phyloP scores from a whole-genome alignment of 2,113 vertebrate species.

The Nesogale talazaci region DNA sequence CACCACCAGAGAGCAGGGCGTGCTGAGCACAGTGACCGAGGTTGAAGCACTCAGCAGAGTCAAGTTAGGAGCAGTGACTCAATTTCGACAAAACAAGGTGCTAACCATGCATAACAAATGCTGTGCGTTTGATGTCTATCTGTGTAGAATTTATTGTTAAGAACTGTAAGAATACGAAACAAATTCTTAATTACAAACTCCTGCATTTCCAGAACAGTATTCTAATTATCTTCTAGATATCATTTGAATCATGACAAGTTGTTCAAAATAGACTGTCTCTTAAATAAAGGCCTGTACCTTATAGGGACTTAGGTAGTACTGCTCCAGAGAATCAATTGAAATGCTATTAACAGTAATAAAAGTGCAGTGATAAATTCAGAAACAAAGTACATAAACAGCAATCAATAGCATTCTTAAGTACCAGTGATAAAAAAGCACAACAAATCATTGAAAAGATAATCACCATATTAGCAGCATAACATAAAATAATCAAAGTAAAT shows the following conservation, averaged over 20 bases:
- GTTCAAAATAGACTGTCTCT: not conserved
- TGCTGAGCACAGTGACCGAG: not conserved
- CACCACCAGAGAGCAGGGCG: not conserved
- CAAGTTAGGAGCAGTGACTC: not conserved
- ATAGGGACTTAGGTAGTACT: constrained; percentile 4
- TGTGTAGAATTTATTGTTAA: not conserved
- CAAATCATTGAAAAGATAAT: constrained; percentile 62
- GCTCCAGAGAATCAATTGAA: constrained; percentile 66
- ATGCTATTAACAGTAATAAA: constrained; percentile 56
- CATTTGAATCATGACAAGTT: not conserved
- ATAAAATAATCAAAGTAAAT: constrained; percentile 62
- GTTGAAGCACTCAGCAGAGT: not conserved
- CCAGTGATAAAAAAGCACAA: constrained; percentile 53
- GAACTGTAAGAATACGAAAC: not conserved
- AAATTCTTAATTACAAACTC: not conserved
- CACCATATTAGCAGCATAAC: constrained; percentile 45
- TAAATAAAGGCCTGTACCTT: not conserved
- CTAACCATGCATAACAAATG: not conserved
- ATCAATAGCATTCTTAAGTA: constrained; percentile 64
- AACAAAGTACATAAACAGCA: constrained; percentile 64
- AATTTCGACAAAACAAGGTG: not conserved
- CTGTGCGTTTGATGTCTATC: not conserved
- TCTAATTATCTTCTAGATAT: constrained; percentile 38
- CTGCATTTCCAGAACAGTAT: constrained; percentile 9
- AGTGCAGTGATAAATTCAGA: constrained; percentile 64